These are phyloP conservation scores for Fragum fragum DNA, from an alignment of 2,888 invertebrate genomes.

Conservation along the genomic window DNA sequence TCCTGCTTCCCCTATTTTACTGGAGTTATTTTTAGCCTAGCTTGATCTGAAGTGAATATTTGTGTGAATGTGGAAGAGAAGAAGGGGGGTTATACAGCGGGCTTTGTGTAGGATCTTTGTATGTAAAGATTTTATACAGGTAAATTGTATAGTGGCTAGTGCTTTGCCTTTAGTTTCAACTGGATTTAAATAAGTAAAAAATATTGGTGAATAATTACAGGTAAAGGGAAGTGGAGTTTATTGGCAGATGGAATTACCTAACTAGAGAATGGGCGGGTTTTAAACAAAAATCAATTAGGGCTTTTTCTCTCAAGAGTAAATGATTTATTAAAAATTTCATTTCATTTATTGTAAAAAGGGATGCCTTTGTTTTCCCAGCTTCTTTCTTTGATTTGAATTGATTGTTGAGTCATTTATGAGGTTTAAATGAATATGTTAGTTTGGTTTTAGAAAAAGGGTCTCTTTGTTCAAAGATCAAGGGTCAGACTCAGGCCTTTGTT, in stretches of 20 bases:
- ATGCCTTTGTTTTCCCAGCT: not conserved
- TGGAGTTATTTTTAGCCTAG: conserved; percentile 62
- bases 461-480: conserved; percentile 56
- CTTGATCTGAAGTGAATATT: conserved; percentile 65
- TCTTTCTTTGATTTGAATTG: not conserved
- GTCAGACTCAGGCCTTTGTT: conserved; percentile 46
- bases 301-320: not conserved
- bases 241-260: conserved; percentile 10
- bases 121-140: conserved; percentile 55
- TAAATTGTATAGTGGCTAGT: conserved; percentile 34
- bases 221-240: conserved; percentile 14
- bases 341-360: not conserved
- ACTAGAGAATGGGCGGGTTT: conserved; percentile 18
- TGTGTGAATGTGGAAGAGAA: conserved; percentile 62
- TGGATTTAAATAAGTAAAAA: conserved; percentile 22
- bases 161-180: conserved; percentile 8
- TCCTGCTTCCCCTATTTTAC: conserved; percentile 37
- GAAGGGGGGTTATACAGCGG: conserved; percentile 62
- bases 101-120: conserved; percentile 63
- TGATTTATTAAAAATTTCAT: not conserved
- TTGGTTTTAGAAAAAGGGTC: conserved; percentile 1
- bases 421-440: not conserved
- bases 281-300: conserved; percentile 15
- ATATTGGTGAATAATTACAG: conserved; percentile 20
- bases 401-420: not conserved